Percentiles rank a stretch among this genome's conserved stretches.
These are phyloP conservation scores for Triops cancriformis DNA, from an alignment of 1,140 invertebrate species.

Conservation along the genomic window DNA sequence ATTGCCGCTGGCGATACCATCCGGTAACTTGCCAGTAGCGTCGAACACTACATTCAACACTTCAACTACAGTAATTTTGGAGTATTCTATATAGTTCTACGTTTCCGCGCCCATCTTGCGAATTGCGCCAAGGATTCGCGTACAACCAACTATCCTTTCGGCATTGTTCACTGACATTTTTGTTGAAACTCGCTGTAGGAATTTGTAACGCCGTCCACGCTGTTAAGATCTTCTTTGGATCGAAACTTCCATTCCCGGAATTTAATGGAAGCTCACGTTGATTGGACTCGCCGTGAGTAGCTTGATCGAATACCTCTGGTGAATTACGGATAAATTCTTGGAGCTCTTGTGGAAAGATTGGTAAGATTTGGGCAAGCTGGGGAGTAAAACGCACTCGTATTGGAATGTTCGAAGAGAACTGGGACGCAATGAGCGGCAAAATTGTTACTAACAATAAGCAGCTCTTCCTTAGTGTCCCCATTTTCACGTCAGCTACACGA, in stretches of 20 bases:
- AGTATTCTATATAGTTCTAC: not conserved
- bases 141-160: not conserved
- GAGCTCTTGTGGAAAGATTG: too few species aligned
- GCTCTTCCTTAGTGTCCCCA: too few species aligned
- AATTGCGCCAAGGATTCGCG: not conserved
- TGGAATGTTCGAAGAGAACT: too few species aligned
- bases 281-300: too few species aligned
- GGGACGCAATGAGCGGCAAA: too few species aligned
- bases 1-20: not conserved
- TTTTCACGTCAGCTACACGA: too few species aligned
- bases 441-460: too few species aligned
- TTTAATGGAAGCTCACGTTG: too few species aligned
- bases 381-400: too few species aligned
- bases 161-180: not conserved
- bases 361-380: too few species aligned
- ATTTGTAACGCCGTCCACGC: not conserved
- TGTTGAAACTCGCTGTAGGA: not conserved
- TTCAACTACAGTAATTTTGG: not conserved
- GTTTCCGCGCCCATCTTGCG: not conserved
- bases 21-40: not conserved
- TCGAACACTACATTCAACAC: constrained; percentile 11
- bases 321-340: too few species aligned
- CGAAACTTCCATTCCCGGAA: not conserved
- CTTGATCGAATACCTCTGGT: too few species aligned
- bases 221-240: not conserved